Evolutionary conservation across 2,888 invertebrate species (phyloP), one percentile per base, ranked within the genome.

Genomic region (Tubiluchus corallicola): DNA sequence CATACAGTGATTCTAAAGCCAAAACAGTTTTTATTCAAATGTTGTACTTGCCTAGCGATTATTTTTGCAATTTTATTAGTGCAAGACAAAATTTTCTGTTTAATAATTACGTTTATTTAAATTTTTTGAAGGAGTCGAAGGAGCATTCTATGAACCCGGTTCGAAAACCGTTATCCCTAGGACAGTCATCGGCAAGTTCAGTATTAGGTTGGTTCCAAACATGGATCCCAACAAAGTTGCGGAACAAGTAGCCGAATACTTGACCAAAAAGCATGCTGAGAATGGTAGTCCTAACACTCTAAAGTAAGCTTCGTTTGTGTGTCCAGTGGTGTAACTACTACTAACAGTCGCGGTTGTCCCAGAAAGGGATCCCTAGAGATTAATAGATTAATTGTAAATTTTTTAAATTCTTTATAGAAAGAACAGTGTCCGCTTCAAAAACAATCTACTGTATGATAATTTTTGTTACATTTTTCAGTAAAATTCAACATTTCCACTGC

Each of bases 161-260:
- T 78, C 80, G 17, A 96, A 96, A 64, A 96, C 96, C 44, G 92
- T 96, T 0, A 94, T 67, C 20, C 66, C 66, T 2, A 49, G 78
- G 40, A 83, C 85, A 66, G 92, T 96, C 1, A 79, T 76, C 55
- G 96, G 94, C 17, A 98, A 98, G 66, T 98, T 98, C 68, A 94
- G 94, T 0, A 79, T 98, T 52, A 76, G 98, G 44, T 75, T 90
- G 53, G 96, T 98, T n/a, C 96, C 96, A 1, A 71, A 94, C 62
- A 90, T 92, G 71, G 73, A 75, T 43, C 88, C 90, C 0, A 74
- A 75, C 2, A 75, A 79, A 54, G 76, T 92, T n/a, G 78, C 79
- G 53, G 70, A 79, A 54, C 72, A 77, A 49, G 92, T 94, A 4
- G 70, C 73, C 37, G 72, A 75, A 42, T 77, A 84, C 62, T 57